Percentiles rank a stretch among this genome's conserved stretches.
These are phyloP conservation scores for Drosophila gaucha DNA, from an alignment of 2,888 invertebrate genomes.

Conservation along the genomic window DNA sequence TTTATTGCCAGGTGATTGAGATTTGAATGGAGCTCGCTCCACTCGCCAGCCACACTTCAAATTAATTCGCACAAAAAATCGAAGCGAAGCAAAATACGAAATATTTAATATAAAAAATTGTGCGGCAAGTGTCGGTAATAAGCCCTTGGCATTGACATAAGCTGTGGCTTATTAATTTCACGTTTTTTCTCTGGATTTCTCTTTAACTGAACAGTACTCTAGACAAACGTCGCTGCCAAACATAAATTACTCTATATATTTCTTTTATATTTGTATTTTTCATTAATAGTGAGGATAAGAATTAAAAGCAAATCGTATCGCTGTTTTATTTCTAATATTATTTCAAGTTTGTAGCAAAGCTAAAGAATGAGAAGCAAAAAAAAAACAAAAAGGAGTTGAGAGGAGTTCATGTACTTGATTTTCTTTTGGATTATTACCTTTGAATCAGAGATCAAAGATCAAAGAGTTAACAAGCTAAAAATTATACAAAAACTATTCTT, in stretches of 20 bases:
- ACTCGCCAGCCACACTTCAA: constrained; percentile 32
- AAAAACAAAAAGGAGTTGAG: no score
- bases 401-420: no score
- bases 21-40: constrained; percentile 64
- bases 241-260: constrained; percentile 39
- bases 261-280: background rate
- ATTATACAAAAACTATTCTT: no score
- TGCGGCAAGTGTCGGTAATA: constrained; percentile 53
- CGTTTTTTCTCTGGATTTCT: constrained; percentile 15
- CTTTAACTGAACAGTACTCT: constrained; percentile 23
- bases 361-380: no score
- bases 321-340: no score
- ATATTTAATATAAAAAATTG: constrained; percentile 14
- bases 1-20: constrained; percentile 80
- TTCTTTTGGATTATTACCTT: no score
- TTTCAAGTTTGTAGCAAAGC: no score
- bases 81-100: constrained; percentile 8
- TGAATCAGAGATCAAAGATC: no score
- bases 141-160: constrained; percentile 62
- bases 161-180: constrained; percentile 69
- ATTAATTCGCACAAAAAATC: constrained; percentile 38
- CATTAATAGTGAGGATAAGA: constrained; percentile 1
- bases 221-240: constrained; percentile 40
- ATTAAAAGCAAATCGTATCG: no score
- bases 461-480: no score